Evolutionary conservation across 2,888 invertebrate genomes (phyloP), one percentile per base, ranked within the genome.

Genomic region (Apoderus coryli): DNA sequence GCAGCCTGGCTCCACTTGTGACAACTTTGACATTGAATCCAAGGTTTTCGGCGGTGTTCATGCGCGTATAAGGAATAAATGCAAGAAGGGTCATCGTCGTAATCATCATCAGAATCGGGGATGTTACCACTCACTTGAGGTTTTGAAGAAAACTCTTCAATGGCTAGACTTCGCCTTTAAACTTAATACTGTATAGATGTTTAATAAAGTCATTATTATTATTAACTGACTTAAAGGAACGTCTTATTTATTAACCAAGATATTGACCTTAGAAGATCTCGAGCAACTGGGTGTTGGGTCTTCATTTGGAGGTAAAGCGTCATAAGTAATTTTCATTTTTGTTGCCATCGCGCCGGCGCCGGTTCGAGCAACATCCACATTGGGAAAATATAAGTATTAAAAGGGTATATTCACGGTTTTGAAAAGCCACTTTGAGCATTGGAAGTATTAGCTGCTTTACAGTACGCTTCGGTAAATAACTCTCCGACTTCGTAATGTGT

Each of bases 21-120:
- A n/a, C 19, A 19, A 19, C 19, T 19, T 19, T 19, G 19, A 19
- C 19, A 19, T 19, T n/a, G 19, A 19, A 19, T 19, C 19, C 19
- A 19, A 19, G 19, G 6, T 19, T 19, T 6, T 19, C 19, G 19
- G 6, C 7, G n/a, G n/a, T 6, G 19, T n/a, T 6, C 6, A 19
- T 19, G n/a, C n/a, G n/a, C 6, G 6, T 19, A 19, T 19, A 19
- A 19, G 19, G 19, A 19, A 19, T 19, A 19, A 19, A 19, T 19
- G 19, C 19, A 19, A 19, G 19, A 19, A 19, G 19, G 19, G 19
- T 19, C 19, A 19, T 19, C 7, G 19, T n/a, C n/a, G n/a, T n/a
- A n/a, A n/a, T 19, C 19, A 19, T 19, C 19, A 19, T 19, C 19
- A 19, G 19, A 19, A 19, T 19, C 19, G 6, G n/a, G 19, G 6